phyloP scores from a whole-genome alignment of 2,797 vertebrate species.

The Glyptemys insculpta region DNA sequence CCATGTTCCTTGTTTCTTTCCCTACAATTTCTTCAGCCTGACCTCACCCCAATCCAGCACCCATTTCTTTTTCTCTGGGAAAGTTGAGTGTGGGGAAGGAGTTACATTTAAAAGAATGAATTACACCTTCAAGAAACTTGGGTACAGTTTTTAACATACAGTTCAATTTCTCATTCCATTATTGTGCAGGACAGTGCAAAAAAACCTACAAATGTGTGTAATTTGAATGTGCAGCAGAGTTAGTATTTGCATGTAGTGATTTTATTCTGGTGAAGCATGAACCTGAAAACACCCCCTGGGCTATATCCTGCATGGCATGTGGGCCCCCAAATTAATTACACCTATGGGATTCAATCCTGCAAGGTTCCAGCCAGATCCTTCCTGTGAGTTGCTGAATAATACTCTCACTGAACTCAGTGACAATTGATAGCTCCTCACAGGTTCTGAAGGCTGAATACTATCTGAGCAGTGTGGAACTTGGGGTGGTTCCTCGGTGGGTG shows the following conservation, averaged over 20 bases:
- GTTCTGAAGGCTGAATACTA: not conserved
- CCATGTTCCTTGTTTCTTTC: not conserved
- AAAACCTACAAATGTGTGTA: too few species aligned
- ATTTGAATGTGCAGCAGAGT: not conserved
- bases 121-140: not conserved
- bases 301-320: not conserved
- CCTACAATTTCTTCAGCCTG: not conserved
- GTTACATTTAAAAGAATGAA: too few species aligned
- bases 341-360: fast-evolving
- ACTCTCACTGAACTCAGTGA: not conserved
- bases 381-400: not conserved
- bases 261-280: not conserved
- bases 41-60: not conserved
- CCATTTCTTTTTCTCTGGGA: not conserved
- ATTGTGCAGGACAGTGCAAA: not conserved
- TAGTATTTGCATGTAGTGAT: not conserved
- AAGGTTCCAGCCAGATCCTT: not conserved
- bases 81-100: not conserved
- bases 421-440: not conserved
- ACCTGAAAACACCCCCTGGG: too few species aligned
- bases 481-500: not conserved
- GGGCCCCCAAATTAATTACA: fast-evolving
- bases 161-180: not conserved
- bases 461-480: not conserved
- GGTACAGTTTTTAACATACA: too few species aligned